These are phyloP conservation scores for Tapera naevia DNA, from an alignment of 2,797 vertebrate species.

Conservation along the genomic window DNA sequence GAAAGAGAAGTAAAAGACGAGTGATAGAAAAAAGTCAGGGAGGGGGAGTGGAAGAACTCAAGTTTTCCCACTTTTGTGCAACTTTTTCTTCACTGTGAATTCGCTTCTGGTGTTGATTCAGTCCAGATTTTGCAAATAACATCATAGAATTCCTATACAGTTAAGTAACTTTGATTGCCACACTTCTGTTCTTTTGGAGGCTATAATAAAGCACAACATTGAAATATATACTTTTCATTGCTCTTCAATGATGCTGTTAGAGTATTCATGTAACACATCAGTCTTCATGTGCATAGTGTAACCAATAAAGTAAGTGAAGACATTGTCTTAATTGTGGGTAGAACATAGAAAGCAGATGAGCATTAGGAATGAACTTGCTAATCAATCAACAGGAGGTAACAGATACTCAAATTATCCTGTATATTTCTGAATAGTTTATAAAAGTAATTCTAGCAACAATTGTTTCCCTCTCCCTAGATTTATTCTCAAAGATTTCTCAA, in stretches of 20 bases:
- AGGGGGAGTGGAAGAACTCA: accelerated
- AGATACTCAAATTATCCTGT: background rate
- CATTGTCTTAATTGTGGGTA: background rate
- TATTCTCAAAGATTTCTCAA: background rate
- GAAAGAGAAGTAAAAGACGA: background rate
- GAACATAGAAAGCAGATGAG: background rate
- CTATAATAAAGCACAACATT: background rate
- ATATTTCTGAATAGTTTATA: background rate
- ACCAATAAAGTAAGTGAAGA: background rate
- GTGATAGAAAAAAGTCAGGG: background rate
- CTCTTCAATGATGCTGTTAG: background rate
- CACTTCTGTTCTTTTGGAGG: background rate
- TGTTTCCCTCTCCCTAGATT: background rate
- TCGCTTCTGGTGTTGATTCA: background rate
- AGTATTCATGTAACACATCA: background rate
- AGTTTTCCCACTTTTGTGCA: background rate
- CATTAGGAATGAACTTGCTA: background rate
- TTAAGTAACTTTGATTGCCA: background rate
- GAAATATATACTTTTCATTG: background rate
- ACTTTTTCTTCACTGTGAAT: background rate
- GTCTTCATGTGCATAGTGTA: background rate
- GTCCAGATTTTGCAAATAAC: background rate
- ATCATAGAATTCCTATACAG: background rate
- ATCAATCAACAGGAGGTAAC: background rate
- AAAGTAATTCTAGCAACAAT: background rate